Evolutionary conservation across 2,888 invertebrate species (phyloP).

Genomic region (Nysson spinosus): DNA sequence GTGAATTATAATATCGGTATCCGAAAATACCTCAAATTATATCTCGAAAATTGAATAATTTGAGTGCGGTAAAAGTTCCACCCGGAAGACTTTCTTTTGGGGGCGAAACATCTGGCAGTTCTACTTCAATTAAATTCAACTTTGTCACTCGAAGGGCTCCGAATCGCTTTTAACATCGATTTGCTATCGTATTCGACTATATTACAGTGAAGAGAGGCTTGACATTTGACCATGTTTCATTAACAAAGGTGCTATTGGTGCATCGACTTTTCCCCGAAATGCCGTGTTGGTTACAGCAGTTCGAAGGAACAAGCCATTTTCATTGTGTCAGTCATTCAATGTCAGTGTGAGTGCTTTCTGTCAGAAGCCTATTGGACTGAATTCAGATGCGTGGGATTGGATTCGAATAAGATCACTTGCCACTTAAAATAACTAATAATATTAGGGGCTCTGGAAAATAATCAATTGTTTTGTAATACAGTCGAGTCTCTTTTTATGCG

Average conservation of each 20-base stretch:
- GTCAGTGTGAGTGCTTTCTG: conserved; percentile 33
- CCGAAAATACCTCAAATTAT: too few species aligned
- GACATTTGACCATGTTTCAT: conserved; percentile 60
- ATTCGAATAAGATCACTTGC: too few species aligned
- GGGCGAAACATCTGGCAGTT: conserved; percentile 8
- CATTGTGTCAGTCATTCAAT: conserved; percentile 44
- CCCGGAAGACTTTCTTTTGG: background rate
- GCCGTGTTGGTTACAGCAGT: conserved; percentile 34
- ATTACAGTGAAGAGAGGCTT: conserved; percentile 26
- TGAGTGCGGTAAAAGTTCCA: background rate
- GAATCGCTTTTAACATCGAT: conserved; percentile 45
- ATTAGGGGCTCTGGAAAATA: too few species aligned
- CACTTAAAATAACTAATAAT: too few species aligned
- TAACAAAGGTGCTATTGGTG: conserved; percentile 48
- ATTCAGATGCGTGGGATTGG: conserved; percentile 19
- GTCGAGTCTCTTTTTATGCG: too few species aligned
- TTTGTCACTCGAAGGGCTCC: conserved; percentile 11
- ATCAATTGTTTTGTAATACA: too few species aligned
- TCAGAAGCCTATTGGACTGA: conserved; percentile 23
- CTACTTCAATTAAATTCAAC: conserved; percentile 30
- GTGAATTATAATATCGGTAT: too few species aligned
- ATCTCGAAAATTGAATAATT: too few species aligned
- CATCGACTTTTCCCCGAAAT: conserved; percentile 50
- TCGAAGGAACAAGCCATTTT: too few species aligned
- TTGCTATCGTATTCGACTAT: conserved; percentile 37